Base-by-base conservation (phyloP, 30 jellyfish, hydroid and myxozoan species). In the Phacellophora camtschatica region DNA sequence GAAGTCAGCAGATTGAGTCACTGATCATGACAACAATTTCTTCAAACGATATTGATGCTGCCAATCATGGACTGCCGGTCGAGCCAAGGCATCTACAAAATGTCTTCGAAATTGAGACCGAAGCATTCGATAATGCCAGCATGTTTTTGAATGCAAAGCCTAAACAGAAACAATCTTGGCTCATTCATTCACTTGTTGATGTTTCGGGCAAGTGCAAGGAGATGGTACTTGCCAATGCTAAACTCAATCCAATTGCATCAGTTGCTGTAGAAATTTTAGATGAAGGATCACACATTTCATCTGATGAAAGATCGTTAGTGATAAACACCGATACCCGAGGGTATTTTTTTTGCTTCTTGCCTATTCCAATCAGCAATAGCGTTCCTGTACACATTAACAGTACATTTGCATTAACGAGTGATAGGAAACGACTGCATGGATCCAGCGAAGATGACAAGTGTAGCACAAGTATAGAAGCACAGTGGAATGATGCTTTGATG, bases 351-450 rank as follows among this genome's bases (percentile, higher is more conserved):
- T 89, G 97, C 50, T 82, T 83, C 57, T 56, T 89, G 53, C 97
- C 97, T 5, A 67, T 89, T 20, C 95, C 95, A 13, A 66, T 75
- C 11, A 7, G 66, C 15, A 82, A 80, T 25, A 61, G 56, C 24
- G 76, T 89, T 6, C 71, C 78, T 48, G 92, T 89, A 50, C 97
- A 89, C 64, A 63, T 89, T 18, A 89, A 89, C 57, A 83, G 96
- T 9, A 75, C 91, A 1, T 89, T 89, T 74, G 92, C 88, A 2
- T 66, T 88, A 0, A 54, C 97, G 27, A 64, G 57, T 2, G 95
- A 88, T 54, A 66, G 97, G 34, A 80, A 80, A 22, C 32, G 67
- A 10, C 31, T 80, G 32, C 65, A 59, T 8, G 57, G 31, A 25
- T 16, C 22, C 4, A 64, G 55, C 43, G 75, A 65, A 66, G 91